A percentile compares a stretch with the other conserved stretches of the same genome.
Conservation (phyloP, 2,888 invertebrate species). For the Phalera bucephala region DNA sequence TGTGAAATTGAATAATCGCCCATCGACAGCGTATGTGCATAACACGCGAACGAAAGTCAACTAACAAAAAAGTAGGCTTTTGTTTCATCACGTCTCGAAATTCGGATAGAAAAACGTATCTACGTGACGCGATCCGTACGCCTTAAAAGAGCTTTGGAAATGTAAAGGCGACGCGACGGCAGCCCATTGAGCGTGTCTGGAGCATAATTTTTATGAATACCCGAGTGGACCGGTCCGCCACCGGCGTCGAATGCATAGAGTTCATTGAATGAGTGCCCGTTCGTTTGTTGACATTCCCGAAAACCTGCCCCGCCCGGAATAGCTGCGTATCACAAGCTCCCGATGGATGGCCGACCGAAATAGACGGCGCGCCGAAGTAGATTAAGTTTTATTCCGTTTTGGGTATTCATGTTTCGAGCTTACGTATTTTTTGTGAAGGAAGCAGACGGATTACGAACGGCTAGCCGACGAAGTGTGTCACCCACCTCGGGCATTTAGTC, state of each 20-base stretch:
- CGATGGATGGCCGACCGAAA: conserved; percentile 75
- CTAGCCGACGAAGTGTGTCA: conserved; percentile 31
- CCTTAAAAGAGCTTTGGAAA: conserved; percentile 47
- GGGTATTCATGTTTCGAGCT: conserved; percentile 55
- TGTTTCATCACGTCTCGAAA: conserved; percentile 53
- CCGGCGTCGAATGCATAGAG: conserved; percentile 67
- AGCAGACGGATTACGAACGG: conserved; percentile 34
- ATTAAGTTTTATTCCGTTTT: conserved; percentile 62
- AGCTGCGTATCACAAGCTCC: conserved; percentile 63
- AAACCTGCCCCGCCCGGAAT: conserved; percentile 80
- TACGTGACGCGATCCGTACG: conserved; percentile 52
- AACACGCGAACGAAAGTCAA: conserved; percentile 49
- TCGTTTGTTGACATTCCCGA: conserved; percentile 83
- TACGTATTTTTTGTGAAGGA: conserved; percentile 53
- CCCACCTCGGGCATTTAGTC: conserved; percentile 16
- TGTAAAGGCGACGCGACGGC: conserved; percentile 41
- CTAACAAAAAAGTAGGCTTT: conserved; percentile 36
- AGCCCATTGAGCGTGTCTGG: conserved; percentile 69
- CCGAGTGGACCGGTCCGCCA: conserved; percentile 69
- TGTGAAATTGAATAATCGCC: conserved; percentile 53
- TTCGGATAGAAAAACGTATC: conserved; percentile 46
- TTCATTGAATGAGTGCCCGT: conserved; percentile 79
- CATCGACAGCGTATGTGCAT: conserved; percentile 42
- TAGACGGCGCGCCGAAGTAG: conserved; percentile 63
- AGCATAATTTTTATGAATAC: conserved; percentile 79